Conservation (phyloP, 2,113 vertebrate genomes). For the Nesogale talazaci region DNA sequence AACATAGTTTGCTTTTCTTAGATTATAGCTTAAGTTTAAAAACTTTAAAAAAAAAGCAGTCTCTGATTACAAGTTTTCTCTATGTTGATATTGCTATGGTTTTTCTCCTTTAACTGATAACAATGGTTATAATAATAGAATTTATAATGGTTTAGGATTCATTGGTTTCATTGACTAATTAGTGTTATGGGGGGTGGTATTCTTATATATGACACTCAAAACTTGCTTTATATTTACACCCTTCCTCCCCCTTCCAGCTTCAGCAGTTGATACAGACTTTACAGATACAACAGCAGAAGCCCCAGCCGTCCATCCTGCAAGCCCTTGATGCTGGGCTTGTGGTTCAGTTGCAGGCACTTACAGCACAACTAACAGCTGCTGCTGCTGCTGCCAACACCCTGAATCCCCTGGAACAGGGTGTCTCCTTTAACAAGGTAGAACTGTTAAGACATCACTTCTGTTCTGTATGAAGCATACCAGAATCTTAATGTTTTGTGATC, state of each 20-base stretch:
- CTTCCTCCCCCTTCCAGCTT: constrained; percentile 86
- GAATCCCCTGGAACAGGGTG: constrained; percentile 95
- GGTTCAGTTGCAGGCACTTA: constrained; percentile 97
- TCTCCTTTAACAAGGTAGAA: constrained; percentile 97
- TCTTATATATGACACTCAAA: neutral
- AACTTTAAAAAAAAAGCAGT: too few species aligned
- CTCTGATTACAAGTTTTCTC: neutral
- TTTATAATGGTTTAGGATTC: too few species aligned
- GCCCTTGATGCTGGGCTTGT: constrained; percentile 97
- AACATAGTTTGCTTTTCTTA: neutral
- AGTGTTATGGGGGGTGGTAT: neutral
- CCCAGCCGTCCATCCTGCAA: constrained; percentile 97
- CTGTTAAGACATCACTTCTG: too few species aligned
- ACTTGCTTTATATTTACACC: neutral
- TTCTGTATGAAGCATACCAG: too few species aligned
- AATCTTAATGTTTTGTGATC: too few species aligned
- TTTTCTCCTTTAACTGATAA: too few species aligned
- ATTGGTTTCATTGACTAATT: constrained; percentile 6
- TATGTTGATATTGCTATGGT: neutral
- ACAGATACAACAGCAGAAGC: constrained; percentile 99
- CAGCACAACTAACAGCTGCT: constrained; percentile 97
- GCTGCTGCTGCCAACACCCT: constrained; percentile 95
- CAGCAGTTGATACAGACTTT: constrained; percentile 98
- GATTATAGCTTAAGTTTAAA: neutral
- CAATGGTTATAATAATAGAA: too few species aligned